Conservation (phyloP, 2,113 vertebrate genomes). For the Diphyllodes magnificus region DNA sequence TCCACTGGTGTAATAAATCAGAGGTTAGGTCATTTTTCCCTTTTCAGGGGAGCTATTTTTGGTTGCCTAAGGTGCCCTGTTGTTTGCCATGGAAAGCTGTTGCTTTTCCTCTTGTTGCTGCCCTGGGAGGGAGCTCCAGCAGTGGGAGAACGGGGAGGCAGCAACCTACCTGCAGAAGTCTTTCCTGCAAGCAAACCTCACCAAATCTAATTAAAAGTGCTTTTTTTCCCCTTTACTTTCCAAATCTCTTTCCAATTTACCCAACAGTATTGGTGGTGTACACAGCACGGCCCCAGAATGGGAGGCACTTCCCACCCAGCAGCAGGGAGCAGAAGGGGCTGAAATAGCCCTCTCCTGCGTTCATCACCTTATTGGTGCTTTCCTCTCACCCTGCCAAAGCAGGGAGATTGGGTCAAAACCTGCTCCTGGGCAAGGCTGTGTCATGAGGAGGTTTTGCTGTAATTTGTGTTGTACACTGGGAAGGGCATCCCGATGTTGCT, state of each 20-base stretch:
- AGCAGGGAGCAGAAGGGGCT: neutral
- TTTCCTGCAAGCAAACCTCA: neutral
- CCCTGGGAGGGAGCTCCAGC: neutral
- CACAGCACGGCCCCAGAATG: rapidly evolving
- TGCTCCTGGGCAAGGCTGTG: neutral
- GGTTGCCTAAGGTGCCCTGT: neutral
- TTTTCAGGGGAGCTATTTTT: neutral
- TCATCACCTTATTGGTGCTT: neutral
- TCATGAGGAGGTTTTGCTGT: neutral
- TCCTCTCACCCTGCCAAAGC: neutral
- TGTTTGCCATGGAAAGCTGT: neutral
- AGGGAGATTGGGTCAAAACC: neutral
- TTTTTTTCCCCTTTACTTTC: neutral
- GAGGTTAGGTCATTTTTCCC: neutral
- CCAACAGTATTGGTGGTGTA: neutral
- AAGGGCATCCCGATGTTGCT: rapidly evolving
- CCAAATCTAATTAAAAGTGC: neutral
- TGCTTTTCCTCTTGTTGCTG: neutral
- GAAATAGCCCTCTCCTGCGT: neutral
- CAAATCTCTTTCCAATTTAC: neutral
- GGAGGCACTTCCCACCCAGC: neutral
- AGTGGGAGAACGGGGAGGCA: neutral
- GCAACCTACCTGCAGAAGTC: neutral
- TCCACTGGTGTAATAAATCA: neutral
- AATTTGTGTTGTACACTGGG: rapidly evolving